Conservation (phyloP, 2,113 vertebrate genomes). For the Setophaga petechia region DNA sequence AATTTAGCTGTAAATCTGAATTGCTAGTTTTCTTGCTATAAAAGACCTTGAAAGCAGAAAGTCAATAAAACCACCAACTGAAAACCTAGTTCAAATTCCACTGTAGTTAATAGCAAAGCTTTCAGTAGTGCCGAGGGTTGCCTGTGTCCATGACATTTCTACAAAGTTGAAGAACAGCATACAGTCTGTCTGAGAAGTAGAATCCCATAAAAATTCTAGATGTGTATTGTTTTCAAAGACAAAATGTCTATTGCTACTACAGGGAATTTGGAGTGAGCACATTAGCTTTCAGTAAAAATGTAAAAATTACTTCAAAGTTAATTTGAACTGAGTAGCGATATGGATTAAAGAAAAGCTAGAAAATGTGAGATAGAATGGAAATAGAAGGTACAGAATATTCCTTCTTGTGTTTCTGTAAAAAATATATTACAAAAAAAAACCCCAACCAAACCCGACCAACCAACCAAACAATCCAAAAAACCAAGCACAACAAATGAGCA, state of each 20-base stretch:
- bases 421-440: not conserved
- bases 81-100: not conserved
- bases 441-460: too few relatives aligned
- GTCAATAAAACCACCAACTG: not conserved
- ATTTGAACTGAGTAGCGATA: not conserved
- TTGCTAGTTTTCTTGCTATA: not conserved
- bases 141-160: not conserved
- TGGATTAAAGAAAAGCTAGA: not conserved
- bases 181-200: not conserved
- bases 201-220: not conserved
- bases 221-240: not conserved
- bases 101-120: not conserved
- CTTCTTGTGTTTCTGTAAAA: not conserved
- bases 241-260: not conserved
- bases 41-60: not conserved
- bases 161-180: not conserved
- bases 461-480: not conserved
- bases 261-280: not conserved
- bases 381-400: not conserved
- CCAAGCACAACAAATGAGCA: accelerated
- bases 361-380: not conserved
- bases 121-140: not conserved
- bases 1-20: not conserved
- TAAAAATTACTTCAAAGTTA: not conserved
- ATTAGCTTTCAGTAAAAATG: not conserved